A percentile compares a stretch with the other conserved stretches of the same genome.
These are phyloP conservation scores for Oryzias melastigma DNA, from an alignment of 2,113 vertebrate species.

Conservation along the genomic window DNA sequence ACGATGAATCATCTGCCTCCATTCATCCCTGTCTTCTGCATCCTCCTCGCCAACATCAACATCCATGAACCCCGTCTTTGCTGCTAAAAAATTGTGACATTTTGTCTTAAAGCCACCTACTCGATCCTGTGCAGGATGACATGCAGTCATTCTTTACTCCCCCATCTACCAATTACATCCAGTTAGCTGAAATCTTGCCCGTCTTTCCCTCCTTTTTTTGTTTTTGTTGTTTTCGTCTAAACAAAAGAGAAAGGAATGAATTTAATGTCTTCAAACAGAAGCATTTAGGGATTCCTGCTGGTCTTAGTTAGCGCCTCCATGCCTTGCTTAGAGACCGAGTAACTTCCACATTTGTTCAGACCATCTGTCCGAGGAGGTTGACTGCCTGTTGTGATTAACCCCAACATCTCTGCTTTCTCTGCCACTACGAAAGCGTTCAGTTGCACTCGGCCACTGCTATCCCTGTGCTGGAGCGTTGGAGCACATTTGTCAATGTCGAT, in stretches of 20 bases:
- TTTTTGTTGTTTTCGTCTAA: not conserved
- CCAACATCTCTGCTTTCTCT: not conserved
- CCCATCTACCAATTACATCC: too few species aligned
- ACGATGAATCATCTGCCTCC: too few species aligned
- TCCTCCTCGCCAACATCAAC: too few species aligned
- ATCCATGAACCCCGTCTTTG: too few species aligned
- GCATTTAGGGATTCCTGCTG: not conserved
- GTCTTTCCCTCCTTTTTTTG: not conserved
- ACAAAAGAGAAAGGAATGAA: not conserved
- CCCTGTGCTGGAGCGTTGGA: not conserved
- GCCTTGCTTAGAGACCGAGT: not conserved
- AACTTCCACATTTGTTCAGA: not conserved
- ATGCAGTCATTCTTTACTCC: too few species aligned
- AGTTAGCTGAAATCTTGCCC: too few species aligned
- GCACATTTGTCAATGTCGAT: not conserved
- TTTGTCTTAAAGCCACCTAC: too few species aligned
- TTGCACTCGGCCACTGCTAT: not conserved
- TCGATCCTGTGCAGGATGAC: too few species aligned
- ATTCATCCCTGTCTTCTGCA: too few species aligned
- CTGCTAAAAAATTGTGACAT: too few species aligned
- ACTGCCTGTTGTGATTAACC: not conserved
- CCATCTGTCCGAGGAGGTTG: slow-evolving; percentile 4
- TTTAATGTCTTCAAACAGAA: not conserved
- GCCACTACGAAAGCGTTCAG: not conserved
- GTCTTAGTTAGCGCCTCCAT: not conserved